Evolutionary conservation across 1,140 invertebrate genomes (phyloP), one percentile per base, ranked within the genome.

Genomic region (Brachionus paranguensis): DNA sequence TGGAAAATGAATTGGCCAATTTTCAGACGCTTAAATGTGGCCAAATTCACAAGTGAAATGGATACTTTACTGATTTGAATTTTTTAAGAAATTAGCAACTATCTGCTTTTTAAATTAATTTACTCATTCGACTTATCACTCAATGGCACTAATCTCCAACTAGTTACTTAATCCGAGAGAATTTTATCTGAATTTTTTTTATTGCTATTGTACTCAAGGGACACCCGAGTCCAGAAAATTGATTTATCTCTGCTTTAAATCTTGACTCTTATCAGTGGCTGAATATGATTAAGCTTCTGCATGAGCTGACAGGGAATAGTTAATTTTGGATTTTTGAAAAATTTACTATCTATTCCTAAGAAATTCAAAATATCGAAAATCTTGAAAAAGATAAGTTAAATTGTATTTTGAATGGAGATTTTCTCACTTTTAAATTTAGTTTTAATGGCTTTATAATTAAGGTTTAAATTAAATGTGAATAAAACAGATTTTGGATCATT

Each of bases 381-480:
- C 53, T 60, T 60, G 53, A 60, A 60, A 24, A 10, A 20, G 53
- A 60, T 60, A 60, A 60, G 53, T 20, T 37, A 60, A 60, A 60
- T 60, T 60, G n/a, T 60, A 60, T 20, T 60, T 60, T 60, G 20
- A 60, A 20, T 20, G 10, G 20, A 20, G 53, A 10, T 60, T 60
- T 60, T 60, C 17, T 60, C n/a, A 60, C 20, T 41, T 72, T 72
- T 72, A 72, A 72, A 72, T 72, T 72, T 17, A 72, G n/a, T 43
- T 72, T 72, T 72, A 72, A 72, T 72, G n/a, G 68, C 12, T 72
- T 72, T 72, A 72, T 72, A 72, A 72, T 72, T 72, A 17, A 41
- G 41, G 4, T 72, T 43, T 72, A 20, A 72, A 72, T 72, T 20
- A 72, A 72, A 41, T 72, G 17, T 20, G 17, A 43, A 41, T 33